These are phyloP conservation scores for Hydrocynus forskahlii DNA, from an alignment of 2,797 vertebrate genomes.

Conservation along the genomic window DNA sequence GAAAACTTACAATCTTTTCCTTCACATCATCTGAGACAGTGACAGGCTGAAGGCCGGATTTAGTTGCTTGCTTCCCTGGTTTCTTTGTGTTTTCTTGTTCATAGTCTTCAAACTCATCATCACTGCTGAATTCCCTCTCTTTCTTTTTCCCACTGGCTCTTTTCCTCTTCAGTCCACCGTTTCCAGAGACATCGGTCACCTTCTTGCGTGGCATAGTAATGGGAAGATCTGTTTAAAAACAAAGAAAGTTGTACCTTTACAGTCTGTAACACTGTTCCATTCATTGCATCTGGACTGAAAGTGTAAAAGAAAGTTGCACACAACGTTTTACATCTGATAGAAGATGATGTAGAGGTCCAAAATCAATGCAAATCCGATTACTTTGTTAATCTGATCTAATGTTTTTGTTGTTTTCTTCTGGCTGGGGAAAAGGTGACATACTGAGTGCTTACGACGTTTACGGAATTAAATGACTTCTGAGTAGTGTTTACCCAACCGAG, in stretches of 20 bases:
- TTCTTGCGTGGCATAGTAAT: conserved; percentile 83
- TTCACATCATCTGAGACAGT: conserved; percentile 82
- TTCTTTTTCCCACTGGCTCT: conserved; percentile 77
- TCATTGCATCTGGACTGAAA: not conserved
- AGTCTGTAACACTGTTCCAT: not conserved
- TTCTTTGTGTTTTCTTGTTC: conserved; percentile 86
- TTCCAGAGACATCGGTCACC: conserved; percentile 81
- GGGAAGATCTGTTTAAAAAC: conserved; percentile 17
- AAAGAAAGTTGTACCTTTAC: not conserved
- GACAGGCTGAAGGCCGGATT: conserved; percentile 79
- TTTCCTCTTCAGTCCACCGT: conserved; percentile 81
- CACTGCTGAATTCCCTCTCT: conserved; percentile 83
- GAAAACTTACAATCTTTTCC: conserved; percentile 81
- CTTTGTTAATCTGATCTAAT: not conserved
- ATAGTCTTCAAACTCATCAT: conserved; percentile 82
- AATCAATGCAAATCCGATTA: not conserved
- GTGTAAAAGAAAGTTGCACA: not conserved
- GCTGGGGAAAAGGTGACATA: not conserved
- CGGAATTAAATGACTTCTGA: not conserved
- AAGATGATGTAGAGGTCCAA: no score
- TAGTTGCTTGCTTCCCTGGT: conserved; percentile 73
- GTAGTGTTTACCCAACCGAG: not conserved
- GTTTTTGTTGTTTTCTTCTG: not conserved
- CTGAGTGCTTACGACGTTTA: not conserved
- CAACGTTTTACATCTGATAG: not conserved